Percentiles rank a stretch among this genome's conserved stretches.
Conservation (phyloP, 2,797 vertebrate genomes). For the Pogonophryne albipinna region DNA sequence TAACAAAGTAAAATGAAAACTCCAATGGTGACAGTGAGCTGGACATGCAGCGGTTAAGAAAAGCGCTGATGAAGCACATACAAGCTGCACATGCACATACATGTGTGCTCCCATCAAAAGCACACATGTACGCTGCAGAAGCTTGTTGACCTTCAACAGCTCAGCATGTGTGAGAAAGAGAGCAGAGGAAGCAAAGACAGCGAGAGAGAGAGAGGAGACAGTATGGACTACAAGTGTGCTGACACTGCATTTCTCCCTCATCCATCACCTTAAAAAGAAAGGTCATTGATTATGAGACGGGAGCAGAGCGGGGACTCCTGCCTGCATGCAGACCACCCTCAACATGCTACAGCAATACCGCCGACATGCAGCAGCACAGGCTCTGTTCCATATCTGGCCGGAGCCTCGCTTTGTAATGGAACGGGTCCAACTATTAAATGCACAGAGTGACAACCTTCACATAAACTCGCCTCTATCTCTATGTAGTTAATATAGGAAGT, state of each 20-base stretch:
- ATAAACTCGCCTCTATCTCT: not conserved
- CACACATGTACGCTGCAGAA: constrained; percentile 47
- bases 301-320: constrained; percentile 57
- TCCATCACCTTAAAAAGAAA: constrained; percentile 82
- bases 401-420: constrained; percentile 31
- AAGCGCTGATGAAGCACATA: constrained; percentile 52
- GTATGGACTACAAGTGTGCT: constrained; percentile 69
- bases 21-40: constrained; percentile 18
- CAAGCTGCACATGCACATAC: constrained; percentile 25
- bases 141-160: constrained; percentile 74
- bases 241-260: constrained; percentile 75
- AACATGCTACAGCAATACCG: constrained; percentile 57
- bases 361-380: constrained; percentile 57
- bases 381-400: constrained; percentile 20
- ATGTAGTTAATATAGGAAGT: rapidly evolving
- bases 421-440: constrained; percentile 39
- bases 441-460: constrained; percentile 17
- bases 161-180: constrained; percentile 51
- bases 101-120: constrained; percentile 28
- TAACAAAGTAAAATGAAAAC: constrained; percentile 50
- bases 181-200: constrained; percentile 53
- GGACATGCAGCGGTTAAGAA: constrained; percentile 35
- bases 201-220: constrained; percentile 38
- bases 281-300: constrained; percentile 79
- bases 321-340: constrained; percentile 61